A percentile compares a stretch with the other conserved stretches of the same genome.
Evolutionary conservation across 2,888 invertebrate species (phyloP).

Genomic region (Acanthosepion pharaonis): DNA sequence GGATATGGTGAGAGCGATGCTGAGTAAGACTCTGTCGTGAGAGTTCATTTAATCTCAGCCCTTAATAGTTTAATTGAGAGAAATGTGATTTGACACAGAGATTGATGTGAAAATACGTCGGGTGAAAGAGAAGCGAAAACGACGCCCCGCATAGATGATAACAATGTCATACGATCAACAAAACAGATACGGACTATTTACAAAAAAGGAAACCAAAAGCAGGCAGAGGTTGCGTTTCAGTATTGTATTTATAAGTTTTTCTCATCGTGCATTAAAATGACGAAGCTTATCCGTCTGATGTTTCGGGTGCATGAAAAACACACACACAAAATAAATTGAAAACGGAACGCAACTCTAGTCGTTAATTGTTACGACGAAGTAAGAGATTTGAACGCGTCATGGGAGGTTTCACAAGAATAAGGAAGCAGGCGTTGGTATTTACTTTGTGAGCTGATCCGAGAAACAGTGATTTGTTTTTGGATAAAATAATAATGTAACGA

Average conservation of each 20-base stretch:
- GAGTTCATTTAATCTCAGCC: not conserved
- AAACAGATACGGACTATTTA: not conserved
- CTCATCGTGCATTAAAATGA: not conserved
- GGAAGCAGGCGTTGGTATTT: not conserved
- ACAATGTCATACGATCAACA: constrained; percentile 17
- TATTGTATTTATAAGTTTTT: not conserved
- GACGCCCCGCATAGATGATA: not conserved
- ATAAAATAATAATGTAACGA: too few relatives aligned
- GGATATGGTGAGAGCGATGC: not conserved
- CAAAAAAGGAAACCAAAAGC: not conserved
- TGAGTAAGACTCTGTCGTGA: not conserved
- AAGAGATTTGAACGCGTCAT: not conserved
- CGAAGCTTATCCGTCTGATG: not conserved
- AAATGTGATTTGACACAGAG: not conserved
- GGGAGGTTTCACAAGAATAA: not conserved
- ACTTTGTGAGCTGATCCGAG: not conserved
- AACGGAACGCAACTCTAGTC: not conserved
- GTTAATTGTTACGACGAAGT: not conserved
- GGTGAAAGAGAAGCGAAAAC: not conserved
- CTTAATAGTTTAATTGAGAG: not conserved
- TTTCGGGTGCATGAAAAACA: not conserved
- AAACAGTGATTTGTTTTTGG: too few relatives aligned
- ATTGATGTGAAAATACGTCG: not conserved
- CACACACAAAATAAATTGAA: not conserved
- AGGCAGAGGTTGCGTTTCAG: not conserved